phyloP scores from a whole-genome alignment of 2,888 invertebrate species.

The Minunthozetes semirufus region DNA sequence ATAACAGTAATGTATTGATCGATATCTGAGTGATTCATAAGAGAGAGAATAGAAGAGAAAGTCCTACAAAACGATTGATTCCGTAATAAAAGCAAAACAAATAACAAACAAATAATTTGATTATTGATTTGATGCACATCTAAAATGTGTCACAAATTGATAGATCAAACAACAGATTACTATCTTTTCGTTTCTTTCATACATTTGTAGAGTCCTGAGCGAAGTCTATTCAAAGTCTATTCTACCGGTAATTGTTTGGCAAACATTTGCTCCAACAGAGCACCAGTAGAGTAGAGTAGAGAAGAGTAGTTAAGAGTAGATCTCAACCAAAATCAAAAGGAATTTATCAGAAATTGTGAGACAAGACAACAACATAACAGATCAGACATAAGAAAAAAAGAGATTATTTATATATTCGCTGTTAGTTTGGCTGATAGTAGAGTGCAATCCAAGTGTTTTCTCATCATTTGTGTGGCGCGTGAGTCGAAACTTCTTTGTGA shows the following conservation, averaged over 20 bases:
- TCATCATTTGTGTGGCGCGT: conserved; percentile 29
- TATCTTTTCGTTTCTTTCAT: not conserved
- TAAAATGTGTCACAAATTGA: conserved; percentile 23
- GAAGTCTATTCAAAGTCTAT: not conserved
- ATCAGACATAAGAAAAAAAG: conserved; percentile 4
- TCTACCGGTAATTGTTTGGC: conserved; percentile 16
- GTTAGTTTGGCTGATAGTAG: not conserved
- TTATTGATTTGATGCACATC: not conserved
- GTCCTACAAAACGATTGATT: not conserved
- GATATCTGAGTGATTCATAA: not conserved
- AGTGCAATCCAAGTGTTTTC: conserved; percentile 1
- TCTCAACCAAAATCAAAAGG: not conserved
- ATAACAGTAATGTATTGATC: conserved; percentile 12
- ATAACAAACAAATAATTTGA: conserved; percentile 25
- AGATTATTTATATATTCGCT: conserved; percentile 23
- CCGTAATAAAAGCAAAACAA: conserved; percentile 14
- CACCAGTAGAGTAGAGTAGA: too few relatives aligned
- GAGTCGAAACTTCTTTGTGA: conserved; percentile 20
- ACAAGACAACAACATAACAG: conserved; percentile 8
- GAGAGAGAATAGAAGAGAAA: too few relatives aligned
- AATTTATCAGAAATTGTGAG: conserved; percentile 3
- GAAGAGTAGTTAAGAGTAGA: too few relatives aligned
- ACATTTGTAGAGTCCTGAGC: too few relatives aligned
- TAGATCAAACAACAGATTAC: conserved; percentile 15
- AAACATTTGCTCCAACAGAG: conserved; percentile 15